A percentile compares a stretch with the other conserved stretches of the same genome.
phyloP scores from a whole-genome alignment of 2,113 vertebrate species.

The Condylura cristata region DNA sequence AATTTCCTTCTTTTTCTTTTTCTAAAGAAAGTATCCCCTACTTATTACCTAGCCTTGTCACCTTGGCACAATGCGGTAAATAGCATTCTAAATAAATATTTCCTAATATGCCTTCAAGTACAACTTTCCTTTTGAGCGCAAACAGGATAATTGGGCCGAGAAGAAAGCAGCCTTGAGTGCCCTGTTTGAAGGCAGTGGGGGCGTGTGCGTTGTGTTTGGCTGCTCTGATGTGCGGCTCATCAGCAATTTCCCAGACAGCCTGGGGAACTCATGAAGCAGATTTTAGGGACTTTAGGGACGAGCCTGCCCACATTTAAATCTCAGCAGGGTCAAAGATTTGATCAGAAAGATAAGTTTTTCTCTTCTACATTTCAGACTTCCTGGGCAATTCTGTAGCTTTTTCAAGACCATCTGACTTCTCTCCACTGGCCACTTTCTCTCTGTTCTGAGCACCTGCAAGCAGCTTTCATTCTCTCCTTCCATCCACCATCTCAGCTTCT shows the following conservation, averaged over 20 bases:
- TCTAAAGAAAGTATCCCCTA: slow-evolving; percentile 69
- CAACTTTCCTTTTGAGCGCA: slow-evolving; percentile 82
- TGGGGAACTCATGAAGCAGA: slow-evolving; percentile 28
- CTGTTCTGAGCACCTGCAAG: neutral
- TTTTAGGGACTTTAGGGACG: neutral
- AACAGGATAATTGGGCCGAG: slow-evolving; percentile 84
- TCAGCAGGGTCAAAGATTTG: slow-evolving; percentile 22
- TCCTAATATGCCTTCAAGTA: slow-evolving; percentile 79
- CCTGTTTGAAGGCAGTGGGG: neutral
- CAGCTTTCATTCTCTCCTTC: neutral
- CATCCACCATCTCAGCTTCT: neutral
- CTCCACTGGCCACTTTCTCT: neutral
- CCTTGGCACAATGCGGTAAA: slow-evolving; percentile 75
- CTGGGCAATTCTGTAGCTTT: neutral
- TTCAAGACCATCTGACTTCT: neutral
- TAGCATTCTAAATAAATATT: slow-evolving; percentile 84
- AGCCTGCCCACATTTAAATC: slow-evolving; percentile 20
- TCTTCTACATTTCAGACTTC: neutral
- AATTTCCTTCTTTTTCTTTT: slow-evolving; percentile 71
- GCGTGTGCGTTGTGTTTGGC: neutral
- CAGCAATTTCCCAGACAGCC: slow-evolving; percentile 22
- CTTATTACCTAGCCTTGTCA: slow-evolving; percentile 72
- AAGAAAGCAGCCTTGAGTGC: slow-evolving; percentile 61
- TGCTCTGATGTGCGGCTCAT: neutral
- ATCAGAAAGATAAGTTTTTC: neutral